Percentiles rank a stretch among this genome's conserved stretches.
Evolutionary conservation across 2,113 vertebrate species (phyloP).

Genomic region (Monopterus albus): DNA sequence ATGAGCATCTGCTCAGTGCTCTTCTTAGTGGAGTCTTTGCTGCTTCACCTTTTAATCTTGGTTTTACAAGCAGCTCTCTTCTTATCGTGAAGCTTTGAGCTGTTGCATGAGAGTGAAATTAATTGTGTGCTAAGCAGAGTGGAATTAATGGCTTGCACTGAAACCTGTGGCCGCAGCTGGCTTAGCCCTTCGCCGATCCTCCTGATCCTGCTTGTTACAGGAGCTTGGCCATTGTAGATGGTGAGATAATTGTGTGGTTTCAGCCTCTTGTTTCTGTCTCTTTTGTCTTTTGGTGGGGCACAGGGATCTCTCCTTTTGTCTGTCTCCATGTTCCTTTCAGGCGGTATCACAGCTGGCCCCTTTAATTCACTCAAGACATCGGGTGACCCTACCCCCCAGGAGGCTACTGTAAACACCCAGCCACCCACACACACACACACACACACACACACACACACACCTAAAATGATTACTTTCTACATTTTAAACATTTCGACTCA

Average conservation of each 20-base stretch:
- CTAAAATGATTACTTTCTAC: background rate
- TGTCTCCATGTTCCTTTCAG: constrained; percentile 87
- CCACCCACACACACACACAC: constrained; percentile 17
- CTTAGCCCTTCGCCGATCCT: constrained; percentile 79
- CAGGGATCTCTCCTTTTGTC: constrained; percentile 83
- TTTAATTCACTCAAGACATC: constrained; percentile 84
- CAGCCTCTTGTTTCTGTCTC: constrained; percentile 82
- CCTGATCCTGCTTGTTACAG: constrained; percentile 83
- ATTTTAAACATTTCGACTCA: constrained; percentile 1
- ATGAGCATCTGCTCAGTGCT: constrained; percentile 71
- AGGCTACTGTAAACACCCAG: constrained; percentile 83
- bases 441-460: background rate
- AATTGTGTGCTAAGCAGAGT: constrained; percentile 82
- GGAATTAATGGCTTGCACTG: constrained; percentile 81
- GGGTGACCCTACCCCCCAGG: constrained; percentile 76
- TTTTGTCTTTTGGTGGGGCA: constrained; percentile 85
- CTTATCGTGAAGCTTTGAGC: constrained; percentile 69
- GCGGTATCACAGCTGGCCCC: constrained; percentile 94
- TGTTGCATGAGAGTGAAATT: constrained; percentile 75
- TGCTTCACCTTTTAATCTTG: constrained; percentile 74
- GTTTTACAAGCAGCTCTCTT: constrained; percentile 59
- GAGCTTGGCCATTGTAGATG: constrained; percentile 80
- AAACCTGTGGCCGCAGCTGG: constrained; percentile 73
- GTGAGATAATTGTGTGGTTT: constrained; percentile 82
- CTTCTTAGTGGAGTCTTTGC: constrained; percentile 54